Evolutionary conservation across 2,797 vertebrate genomes (phyloP).

Genomic region (Botia kubotai): DNA sequence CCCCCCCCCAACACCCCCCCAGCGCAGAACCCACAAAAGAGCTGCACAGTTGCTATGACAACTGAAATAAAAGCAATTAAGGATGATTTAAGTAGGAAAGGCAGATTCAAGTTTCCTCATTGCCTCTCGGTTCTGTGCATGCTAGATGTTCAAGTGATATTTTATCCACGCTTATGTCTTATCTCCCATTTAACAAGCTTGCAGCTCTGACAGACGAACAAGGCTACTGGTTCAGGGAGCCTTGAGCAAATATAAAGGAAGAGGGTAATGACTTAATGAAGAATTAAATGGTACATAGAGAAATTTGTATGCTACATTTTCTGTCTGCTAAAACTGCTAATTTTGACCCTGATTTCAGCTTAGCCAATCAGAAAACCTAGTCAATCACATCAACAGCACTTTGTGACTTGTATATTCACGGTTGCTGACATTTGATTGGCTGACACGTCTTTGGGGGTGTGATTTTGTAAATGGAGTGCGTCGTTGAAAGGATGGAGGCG

Average conservation of each 20-base stretch:
- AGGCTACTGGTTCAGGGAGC: conserved; percentile 10
- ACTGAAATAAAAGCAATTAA: conserved; percentile 73
- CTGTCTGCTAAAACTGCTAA: background rate
- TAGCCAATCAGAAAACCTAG: too few species aligned
- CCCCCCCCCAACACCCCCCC: conserved; percentile 36
- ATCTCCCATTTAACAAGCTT: conserved; percentile 30
- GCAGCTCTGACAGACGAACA: conserved; percentile 40
- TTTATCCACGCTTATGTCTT: conserved; percentile 47
- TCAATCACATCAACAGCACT: too few species aligned
- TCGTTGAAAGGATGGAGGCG: too few species aligned
- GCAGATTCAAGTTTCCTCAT: conserved; percentile 62
- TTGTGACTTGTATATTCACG: too few species aligned
- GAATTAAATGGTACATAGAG: conserved; percentile 23
- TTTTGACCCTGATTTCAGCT: background rate
- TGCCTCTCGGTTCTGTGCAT: conserved; percentile 28
- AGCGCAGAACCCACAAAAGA: conserved; percentile 65
- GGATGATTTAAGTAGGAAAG: conserved; percentile 60
- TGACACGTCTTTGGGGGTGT: too few species aligned
- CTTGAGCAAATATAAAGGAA: conserved; percentile 6
- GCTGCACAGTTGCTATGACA: conserved; percentile 69
- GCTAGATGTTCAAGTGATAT: conserved; percentile 45
- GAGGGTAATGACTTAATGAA: conserved; percentile 8
- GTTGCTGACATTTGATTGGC: too few species aligned
- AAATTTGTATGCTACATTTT: conserved; percentile 30
- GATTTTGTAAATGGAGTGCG: too few species aligned